phyloP scores from a whole-genome alignment of 1,140 invertebrate species.

The Notospermus geniculatus region DNA sequence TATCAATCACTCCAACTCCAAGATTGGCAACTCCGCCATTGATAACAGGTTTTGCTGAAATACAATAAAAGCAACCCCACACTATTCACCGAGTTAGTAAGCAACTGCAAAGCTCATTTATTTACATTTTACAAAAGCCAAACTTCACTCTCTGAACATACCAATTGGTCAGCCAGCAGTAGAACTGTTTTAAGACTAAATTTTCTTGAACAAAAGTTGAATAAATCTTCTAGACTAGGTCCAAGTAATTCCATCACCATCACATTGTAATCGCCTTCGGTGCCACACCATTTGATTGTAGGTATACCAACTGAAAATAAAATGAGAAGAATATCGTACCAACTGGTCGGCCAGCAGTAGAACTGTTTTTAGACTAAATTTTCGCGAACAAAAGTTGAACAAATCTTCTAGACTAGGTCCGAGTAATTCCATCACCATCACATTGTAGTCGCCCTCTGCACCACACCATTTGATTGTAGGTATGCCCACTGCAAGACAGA shows the following conservation, averaged over 20 bases:
- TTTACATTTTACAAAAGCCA: no score
- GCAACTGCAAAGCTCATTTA: no score
- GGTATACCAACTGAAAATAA: constrained; percentile 68
- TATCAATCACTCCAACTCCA: no score
- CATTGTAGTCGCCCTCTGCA: constrained; percentile 69
- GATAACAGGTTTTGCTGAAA: no score
- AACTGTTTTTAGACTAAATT: constrained; percentile 97
- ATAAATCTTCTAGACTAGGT: constrained; percentile 31
- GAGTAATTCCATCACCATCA: constrained; percentile 99
- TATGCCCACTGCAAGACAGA: constrained; percentile 66
- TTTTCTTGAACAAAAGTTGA: constrained; percentile 30
- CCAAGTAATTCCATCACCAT: constrained; percentile 37
- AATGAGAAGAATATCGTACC: constrained; percentile 57
- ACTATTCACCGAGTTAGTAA: no score
- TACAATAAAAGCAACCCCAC: no score
- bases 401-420: constrained; percentile 97
- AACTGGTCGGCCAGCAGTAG: constrained; percentile 96
- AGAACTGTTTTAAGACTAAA: constrained; percentile 37
- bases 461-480: constrained; percentile 97
- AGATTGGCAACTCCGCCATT: no score
- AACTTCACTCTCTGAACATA: constrained; percentile 1
- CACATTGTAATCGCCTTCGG: constrained; percentile 64
- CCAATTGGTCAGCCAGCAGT: constrained; percentile 33
- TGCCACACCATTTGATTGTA: constrained; percentile 92
- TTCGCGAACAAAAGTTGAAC: constrained; percentile 96